Conservation (phyloP, 2,797 vertebrate genomes). For the Ibycter americanus region DNA sequence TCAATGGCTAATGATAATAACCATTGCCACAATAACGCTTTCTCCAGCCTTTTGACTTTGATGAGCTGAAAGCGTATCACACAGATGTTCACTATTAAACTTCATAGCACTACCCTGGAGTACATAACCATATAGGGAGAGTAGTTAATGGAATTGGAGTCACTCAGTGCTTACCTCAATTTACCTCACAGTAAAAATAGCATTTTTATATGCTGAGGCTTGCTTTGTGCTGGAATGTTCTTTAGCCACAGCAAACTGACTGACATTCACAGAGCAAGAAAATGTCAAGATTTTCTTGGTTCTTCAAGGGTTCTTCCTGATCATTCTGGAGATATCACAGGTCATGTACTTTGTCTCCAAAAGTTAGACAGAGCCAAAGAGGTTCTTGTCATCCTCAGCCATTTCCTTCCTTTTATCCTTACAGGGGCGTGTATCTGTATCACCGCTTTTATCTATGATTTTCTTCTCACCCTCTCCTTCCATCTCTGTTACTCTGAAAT, state of each 20-base stretch:
- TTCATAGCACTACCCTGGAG: background rate
- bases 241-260: background rate
- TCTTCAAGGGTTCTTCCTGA: background rate
- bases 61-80: background rate
- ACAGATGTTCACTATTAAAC: background rate
- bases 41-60: background rate
- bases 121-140: background rate
- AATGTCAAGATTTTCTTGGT: background rate
- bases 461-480: background rate
- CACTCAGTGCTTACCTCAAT: background rate
- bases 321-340: background rate
- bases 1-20: background rate
- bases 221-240: background rate
- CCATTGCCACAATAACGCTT: background rate
- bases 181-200: background rate
- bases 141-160: background rate
- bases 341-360: background rate
- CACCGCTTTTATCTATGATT: background rate
- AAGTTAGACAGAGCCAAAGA: background rate
- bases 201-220: background rate
- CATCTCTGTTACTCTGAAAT: background rate
- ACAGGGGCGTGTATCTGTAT: background rate
- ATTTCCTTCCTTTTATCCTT: background rate
- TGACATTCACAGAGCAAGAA: background rate
- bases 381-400: background rate